A percentile compares a stretch with the other conserved stretches of the same genome.
Evolutionary conservation across 2,113 vertebrate genomes (phyloP).

Genomic region (Leptobrachium leishanense): DNA sequence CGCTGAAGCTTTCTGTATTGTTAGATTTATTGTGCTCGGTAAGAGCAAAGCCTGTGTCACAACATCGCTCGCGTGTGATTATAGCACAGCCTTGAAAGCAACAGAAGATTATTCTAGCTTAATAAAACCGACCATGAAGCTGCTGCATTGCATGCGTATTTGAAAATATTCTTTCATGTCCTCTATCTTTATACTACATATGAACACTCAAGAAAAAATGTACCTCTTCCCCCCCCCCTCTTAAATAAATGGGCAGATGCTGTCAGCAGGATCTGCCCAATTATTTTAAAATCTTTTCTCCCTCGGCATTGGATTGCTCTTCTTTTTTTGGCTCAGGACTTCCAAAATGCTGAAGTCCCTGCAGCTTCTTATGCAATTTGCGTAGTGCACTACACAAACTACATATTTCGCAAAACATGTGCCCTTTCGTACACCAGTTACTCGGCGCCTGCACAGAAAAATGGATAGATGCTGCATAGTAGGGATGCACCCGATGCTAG

Average conservation of each 20-base stretch:
- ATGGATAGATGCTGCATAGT: too few relatives aligned
- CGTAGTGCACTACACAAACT: too few relatives aligned
- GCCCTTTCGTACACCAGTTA: too few relatives aligned
- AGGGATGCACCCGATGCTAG: too few relatives aligned
- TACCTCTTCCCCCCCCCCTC: background rate
- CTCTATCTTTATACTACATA: background rate
- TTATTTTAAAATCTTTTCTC: too few relatives aligned
- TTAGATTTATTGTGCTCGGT: slow-evolving; percentile 7
- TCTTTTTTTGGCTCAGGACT: too few relatives aligned
- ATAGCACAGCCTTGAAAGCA: slow-evolving; percentile 27
- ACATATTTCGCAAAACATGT: too few relatives aligned
- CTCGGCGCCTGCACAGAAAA: too few relatives aligned
- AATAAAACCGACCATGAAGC: slow-evolving; percentile 22
- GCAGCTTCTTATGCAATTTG: too few relatives aligned
- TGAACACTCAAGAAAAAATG: background rate
- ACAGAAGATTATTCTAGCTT: slow-evolving; percentile 29
- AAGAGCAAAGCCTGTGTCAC: slow-evolving; percentile 1
- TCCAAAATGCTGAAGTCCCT: too few relatives aligned
- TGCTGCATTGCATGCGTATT: background rate
- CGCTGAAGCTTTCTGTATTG: slow-evolving; percentile 1
- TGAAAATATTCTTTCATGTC: background rate
- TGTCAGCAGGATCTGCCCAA: background rate
- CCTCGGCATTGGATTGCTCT: too few relatives aligned
- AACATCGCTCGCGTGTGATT: slow-evolving; percentile 21
- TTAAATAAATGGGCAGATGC: background rate